Evolutionary conservation across 1,140 invertebrate species (phyloP).

Genomic region (Lasioglossum baleicum): DNA sequence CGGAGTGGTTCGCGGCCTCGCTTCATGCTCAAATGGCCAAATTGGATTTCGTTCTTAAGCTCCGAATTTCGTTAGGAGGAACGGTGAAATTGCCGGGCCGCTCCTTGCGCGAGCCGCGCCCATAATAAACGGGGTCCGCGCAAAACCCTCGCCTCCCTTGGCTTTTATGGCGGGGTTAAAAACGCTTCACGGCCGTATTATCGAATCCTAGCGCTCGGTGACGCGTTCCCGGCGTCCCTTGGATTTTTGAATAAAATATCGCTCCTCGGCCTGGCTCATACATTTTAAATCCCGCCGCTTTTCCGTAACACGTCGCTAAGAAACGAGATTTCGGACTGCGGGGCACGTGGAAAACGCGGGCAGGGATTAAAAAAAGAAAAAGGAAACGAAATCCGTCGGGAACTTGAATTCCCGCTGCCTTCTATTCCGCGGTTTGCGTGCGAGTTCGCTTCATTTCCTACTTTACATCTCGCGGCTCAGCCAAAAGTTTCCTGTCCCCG

Average conservation of each 20-base stretch:
- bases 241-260: slow-evolving; percentile 54
- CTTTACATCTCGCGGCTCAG: too few relatives aligned
- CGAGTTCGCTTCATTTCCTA: not conserved
- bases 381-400: not conserved
- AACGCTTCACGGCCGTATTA: slow-evolving; percentile 26
- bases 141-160: too few relatives aligned
- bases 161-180: too few relatives aligned
- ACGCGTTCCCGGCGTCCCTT: not conserved
- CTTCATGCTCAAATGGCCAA: slow-evolving; percentile 32
- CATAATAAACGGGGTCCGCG: slow-evolving; percentile 33
- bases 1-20: slow-evolving; percentile 23
- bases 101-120: too few relatives aligned
- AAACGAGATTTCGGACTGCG: slow-evolving; percentile 34
- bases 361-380: slow-evolving; percentile 7
- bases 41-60: slow-evolving; percentile 49
- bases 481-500: too few relatives aligned
- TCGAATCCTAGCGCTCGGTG: slow-evolving; percentile 33
- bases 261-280: slow-evolving; percentile 24
- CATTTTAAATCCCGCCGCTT: slow-evolving; percentile 47
- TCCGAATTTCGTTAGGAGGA: slow-evolving; percentile 46
- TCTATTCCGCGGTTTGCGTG: not conserved
- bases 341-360: not conserved
- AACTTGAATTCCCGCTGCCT: not conserved
- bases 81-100: too few relatives aligned
- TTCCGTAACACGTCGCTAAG: slow-evolving; percentile 19